Evolutionary conservation across 2,888 invertebrate species (phyloP).

Genomic region (Rhopalosiphum nymphaeae): DNA sequence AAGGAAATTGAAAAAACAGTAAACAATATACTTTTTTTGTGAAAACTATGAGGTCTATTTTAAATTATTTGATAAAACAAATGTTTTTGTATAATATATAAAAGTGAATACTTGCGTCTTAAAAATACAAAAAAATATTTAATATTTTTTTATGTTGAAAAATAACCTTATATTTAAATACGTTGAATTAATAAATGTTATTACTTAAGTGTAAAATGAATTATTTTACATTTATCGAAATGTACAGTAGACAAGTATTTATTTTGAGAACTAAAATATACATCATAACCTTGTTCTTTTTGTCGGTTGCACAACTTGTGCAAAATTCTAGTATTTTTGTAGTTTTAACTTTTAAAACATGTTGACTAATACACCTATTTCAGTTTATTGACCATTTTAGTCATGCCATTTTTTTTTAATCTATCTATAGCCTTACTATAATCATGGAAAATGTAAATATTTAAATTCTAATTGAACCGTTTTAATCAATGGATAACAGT

Average conservation of each 20-base stretch:
- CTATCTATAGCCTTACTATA: neutral
- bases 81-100: neutral
- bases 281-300: neutral
- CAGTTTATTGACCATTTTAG: neutral
- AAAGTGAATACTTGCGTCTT: neutral
- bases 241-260: neutral
- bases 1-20: neutral
- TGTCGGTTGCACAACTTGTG: constrained; percentile 38
- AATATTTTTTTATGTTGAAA: neutral
- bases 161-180: constrained; percentile 4
- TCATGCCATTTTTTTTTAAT: neutral
- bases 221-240: neutral
- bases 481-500: neutral
- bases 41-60: neutral
- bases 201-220: neutral
- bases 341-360: constrained; percentile 1
- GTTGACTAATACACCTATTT: neutral
- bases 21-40: neutral
- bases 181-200: neutral
- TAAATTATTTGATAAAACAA: neutral
- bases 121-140: neutral
- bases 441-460: neutral
- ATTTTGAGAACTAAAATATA: constrained; percentile 18
- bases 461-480: neutral
- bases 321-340: neutral